Conservation (phyloP, 2,888 invertebrate genomes). For the Glaucopsyche alexis region DNA sequence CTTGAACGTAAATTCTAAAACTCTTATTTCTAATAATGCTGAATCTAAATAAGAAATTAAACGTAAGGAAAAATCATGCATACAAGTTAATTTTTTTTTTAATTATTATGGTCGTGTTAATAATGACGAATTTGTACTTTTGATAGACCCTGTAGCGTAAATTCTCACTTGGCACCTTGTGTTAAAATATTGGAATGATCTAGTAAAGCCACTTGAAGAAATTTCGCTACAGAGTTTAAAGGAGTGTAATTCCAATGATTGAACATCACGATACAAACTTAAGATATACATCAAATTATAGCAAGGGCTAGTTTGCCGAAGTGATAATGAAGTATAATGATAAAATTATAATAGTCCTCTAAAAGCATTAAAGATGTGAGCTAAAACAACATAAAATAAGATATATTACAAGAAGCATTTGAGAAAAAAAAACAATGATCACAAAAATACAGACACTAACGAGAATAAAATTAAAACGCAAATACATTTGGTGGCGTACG, state of each 20-base stretch:
- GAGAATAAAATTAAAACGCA: conserved; percentile 55
- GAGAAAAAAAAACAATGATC: conserved; percentile 44
- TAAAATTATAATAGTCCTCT: conserved; percentile 4
- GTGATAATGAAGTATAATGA: not conserved
- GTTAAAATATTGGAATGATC: conserved; percentile 17
- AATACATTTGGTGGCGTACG: conserved; percentile 54
- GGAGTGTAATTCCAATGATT: not conserved
- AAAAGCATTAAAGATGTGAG: conserved; percentile 21
- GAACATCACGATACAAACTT: not conserved
- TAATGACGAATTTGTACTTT: conserved; percentile 14
- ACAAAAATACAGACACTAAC: conserved; percentile 63
- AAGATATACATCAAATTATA: not conserved
- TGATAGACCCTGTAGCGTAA: not conserved
- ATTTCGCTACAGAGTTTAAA: conserved; percentile 3
- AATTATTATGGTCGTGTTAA: conserved; percentile 17
- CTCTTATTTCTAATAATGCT: conserved; percentile 22
- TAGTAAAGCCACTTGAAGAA: not conserved
- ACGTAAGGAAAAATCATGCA: conserved; percentile 43
- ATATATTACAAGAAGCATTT: conserved; percentile 32
- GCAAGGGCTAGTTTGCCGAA: conserved; percentile 1
- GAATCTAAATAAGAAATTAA: conserved; percentile 35
- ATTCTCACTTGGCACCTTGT: not conserved
- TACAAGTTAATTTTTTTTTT: conserved; percentile 26
- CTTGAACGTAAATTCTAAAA: conserved; percentile 36
- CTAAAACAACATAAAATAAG: conserved; percentile 30